Evolutionary conservation across 1,140 invertebrate genomes (phyloP), one percentile per base, ranked within the genome.

Genomic region (Stenopsyche tienmushanensis): DNA sequence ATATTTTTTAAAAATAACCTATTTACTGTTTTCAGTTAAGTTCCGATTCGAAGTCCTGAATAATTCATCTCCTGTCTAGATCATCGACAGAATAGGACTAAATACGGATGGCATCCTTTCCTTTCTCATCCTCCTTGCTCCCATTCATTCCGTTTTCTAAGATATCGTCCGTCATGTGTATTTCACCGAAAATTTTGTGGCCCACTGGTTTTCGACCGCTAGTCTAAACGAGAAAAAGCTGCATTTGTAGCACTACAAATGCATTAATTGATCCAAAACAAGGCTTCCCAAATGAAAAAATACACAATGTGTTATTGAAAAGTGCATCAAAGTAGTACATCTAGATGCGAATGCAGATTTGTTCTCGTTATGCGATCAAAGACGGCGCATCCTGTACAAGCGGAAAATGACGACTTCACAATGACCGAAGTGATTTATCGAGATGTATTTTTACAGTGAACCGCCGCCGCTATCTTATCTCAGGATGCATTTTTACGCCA

Each of bases 391-490:
- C 64, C 64, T 60, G 64, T 50, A 49, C 24, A 21, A 20, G 26
- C 45, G 54, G 15, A 41, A 29, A 20, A 63, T 41, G 20, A 49
- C 42, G 50, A 63, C 49, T 63, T 17, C 45, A 63, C 53, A 63
- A 63, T 63, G 62, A 53, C 26, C 20, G 13, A 3, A 10, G 29
- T 63, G 62, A 63, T 63, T 63, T 63, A 63, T 63, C 50, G 47
- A 63, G 42, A 52, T 63, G 62, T 3, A 23, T 52, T 52, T 24
- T 24, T 23, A 20, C 2, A 45, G 2, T 45, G 9, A 45, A 3
- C 45, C 45, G 45, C n/a, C 45, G 45, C 20, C 7, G 45, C 8
- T 47, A 20, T 15, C 20, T 47, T 59, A 29, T 59, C 24, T 29
- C 52, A 1, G 18, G 21, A 13, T 41, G 55, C 55, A 59, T 59